Evolutionary conservation across 1,140 invertebrate species (phyloP), one percentile per base, ranked within the genome.

Genomic region (Aphis craccivora): DNA sequence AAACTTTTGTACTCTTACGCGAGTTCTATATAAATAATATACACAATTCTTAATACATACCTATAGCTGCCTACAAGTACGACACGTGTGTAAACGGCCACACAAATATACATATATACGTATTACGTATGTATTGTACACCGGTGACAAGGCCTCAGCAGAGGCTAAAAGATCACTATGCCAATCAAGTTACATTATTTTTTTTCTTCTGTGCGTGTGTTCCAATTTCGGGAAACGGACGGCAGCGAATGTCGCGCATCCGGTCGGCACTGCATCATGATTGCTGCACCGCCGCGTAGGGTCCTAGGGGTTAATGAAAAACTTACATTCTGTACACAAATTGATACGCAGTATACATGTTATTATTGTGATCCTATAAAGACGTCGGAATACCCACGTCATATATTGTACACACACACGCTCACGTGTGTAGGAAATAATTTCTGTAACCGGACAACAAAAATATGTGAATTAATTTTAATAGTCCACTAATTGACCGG

Each of bases 391-490:
- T 76, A 86, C 84, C 84, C 84, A 86, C 84, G 84, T 86, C 43
- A 43, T 86, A 86, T 86, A 40, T 25, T 43, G 22, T n/a, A n/a
- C 30, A 76, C 60, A n/a, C 40, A 30, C 40, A 45, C 40, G 2
- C 23, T 2, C 22, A 37, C 81, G 30, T 89, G 22, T 23, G 18
- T 55, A 55, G 48, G 48, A 89, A 89, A 89, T 89, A 45, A 86
- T 86, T 86, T 53, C 88, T 89, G 35, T 51, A 22, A 53, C 30
- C 88, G 20, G 35, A 89, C 48, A 89, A 53, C 88, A 51, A 89
- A 89, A 89, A 51, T n/a, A 55, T 48, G 35, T 89, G 51, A 89
- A 55, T 89, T 89, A 89, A 89, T 89, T 37, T 89, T 89, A 89
- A 89, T 89, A 40, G 48, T 53, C 20, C 88, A 53, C 88, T 89